Percentiles rank a stretch among this genome's conserved stretches.
Evolutionary conservation across 2,113 vertebrate species (phyloP).

Genomic region (Brachyhypopomus gauderio): DNA sequence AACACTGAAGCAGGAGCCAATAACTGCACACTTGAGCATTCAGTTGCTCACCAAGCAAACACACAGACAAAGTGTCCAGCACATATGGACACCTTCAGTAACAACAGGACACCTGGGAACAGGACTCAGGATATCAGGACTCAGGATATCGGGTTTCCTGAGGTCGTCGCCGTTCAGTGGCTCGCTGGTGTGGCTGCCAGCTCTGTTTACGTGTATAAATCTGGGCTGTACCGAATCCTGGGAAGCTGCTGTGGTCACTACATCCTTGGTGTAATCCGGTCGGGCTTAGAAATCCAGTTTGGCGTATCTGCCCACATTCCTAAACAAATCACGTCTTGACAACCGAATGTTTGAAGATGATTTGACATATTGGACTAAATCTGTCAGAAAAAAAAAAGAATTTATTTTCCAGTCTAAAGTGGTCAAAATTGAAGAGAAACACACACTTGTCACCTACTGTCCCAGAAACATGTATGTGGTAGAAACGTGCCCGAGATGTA

Average conservation of each 20-base stretch:
- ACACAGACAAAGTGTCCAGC: slow-evolving; percentile 4
- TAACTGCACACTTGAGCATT: neutral
- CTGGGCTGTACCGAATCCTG: slow-evolving; percentile 17
- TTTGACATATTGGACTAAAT: neutral
- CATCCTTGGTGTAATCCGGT: neutral
- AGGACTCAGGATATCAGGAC: slow-evolving; percentile 16
- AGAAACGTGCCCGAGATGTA: neutral
- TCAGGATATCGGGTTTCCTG: slow-evolving; percentile 48
- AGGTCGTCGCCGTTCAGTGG: slow-evolving; percentile 6
- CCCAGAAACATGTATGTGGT: neutral
- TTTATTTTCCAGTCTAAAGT: neutral
- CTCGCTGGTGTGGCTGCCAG: slow-evolving; percentile 20
- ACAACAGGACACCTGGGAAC: neutral
- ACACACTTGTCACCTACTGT: too few species aligned
- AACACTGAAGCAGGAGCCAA: neutral
- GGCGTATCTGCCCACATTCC: neutral
- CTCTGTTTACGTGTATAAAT: slow-evolving; percentile 2
- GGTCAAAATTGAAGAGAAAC: too few species aligned
- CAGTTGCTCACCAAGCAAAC: slow-evolving; percentile 1
- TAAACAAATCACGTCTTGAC: neutral
- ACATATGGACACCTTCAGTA: neutral
- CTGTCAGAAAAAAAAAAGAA: neutral
- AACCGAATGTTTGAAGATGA: neutral
- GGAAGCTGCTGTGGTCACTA: neutral
- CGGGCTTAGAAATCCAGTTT: neutral